Evolutionary conservation across 2,888 invertebrate species (phyloP), one percentile per base, ranked within the genome.

Genomic region (Halictus quadricinctus): DNA sequence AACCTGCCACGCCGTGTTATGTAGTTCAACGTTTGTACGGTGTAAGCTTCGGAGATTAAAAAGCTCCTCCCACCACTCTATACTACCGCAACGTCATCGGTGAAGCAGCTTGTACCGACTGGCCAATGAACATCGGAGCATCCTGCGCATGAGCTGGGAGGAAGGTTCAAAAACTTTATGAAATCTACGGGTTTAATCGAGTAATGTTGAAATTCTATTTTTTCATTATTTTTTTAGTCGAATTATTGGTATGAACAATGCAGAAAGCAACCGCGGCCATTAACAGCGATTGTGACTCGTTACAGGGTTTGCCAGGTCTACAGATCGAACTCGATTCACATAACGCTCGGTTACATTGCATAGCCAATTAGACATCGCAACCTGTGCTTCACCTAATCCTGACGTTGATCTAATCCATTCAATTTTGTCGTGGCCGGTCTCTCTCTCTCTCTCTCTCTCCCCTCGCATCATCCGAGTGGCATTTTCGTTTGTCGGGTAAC

Each of bases 201-300:
- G 36, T 36, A 36, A 36, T 4, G 36, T n/a, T n/a, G n/a, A 58
- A 2, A 58, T n/a, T 58, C n/a, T 3, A n/a, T 58, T n/a, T n/a
- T 54, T 54, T 3, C 21, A 54, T 10, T 10, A 10, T 10, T n/a
- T 58, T 58, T 58, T n/a, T n/a, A n/a, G 29, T 15, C 10, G 25
- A 25, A 25, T 69, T 73, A 70, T 58, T 72, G 73, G 36, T 48
- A 82, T n/a, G 77, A 75, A 76, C 83, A 77, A 83, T 87, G 72
- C 75, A 75, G 77, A 66, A 70, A 74, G 75, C 88, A 84, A 88
- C 88, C 84, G 84, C 78, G 69, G 74, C 72, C 80, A 86, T 89
- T 80, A 83, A 76, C 21, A 78, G 80, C 83, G 85, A 90, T 88
- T 87, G 87, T 79, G 72, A 81, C 84, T 90, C 78, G 90, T 90